Base-by-base conservation (phyloP, 2,797 vertebrate genomes). In the Hyperoplus lanceolatus region DNA sequence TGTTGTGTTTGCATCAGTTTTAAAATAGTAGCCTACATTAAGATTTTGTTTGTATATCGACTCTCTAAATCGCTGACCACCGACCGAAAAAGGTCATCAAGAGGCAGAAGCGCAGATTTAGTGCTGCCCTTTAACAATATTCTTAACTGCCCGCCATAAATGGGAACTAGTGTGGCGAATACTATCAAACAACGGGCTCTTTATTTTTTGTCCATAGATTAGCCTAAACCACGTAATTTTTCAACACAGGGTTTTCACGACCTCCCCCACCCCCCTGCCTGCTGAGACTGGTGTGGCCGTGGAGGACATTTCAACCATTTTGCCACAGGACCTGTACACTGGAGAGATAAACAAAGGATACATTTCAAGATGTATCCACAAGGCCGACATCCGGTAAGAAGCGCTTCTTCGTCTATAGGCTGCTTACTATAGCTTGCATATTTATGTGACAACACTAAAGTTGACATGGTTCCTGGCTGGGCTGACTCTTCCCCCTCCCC, bases 301-400 rank as follows among this genome's bases (percentile, higher is more conserved):
- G 89, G 29, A 90, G 87, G 82, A 80, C 65, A 86, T 90, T 83
- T 89, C 87, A 82, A 84, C 87, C 89, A 72, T 89, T 92, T 89
- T 80, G 83, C 90, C 89, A 84, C 88, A 93, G 88, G 89, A 90
- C 86, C 82, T 82, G 81, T 57, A 91, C 89, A 81, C 87, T 85
- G 89, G 92, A 87, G 90, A 89, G 66, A 90, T 93, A 93, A 94
- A 95, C 93, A 93, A 92, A 94, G 93, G 90, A 86, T 90, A 89
- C 86, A 82, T 87, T 92, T 90, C 89, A 90, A 92, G 93, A 97
- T 97, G 96, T 97, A 96, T 96, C 96, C 96, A 88, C 96, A 96
- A 93, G 96, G 96, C 95, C 95, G 96, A 94, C 96, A 97, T 96
- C 96, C 96, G 95, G 96, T 97, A 95, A 96, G 96, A 95, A 77